Percentiles rank a stretch among this genome's conserved stretches.
Evolutionary conservation across 2,888 invertebrate species (phyloP).

Genomic region (Heteromyza rotundicornis): DNA sequence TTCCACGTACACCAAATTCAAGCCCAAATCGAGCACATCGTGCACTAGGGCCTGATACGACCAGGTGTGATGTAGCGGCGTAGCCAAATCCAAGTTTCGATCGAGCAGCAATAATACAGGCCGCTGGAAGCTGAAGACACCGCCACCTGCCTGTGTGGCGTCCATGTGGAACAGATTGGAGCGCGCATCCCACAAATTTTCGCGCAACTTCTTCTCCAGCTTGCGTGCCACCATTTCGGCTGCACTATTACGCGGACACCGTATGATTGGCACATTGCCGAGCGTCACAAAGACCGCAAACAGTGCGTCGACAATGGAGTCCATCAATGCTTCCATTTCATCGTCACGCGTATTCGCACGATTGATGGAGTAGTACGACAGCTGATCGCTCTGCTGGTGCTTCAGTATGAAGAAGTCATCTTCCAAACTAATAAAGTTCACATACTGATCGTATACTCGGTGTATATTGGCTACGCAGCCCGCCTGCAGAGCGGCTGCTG

Average conservation of each 20-base stretch:
- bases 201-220: slow-evolving; percentile 94
- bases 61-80: slow-evolving; percentile 99
- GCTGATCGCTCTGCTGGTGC: slow-evolving; percentile 87
- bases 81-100: slow-evolving; percentile 95
- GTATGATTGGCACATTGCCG: slow-evolving; percentile 71
- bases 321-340: slow-evolving; percentile 94
- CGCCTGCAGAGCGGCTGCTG: slow-evolving; percentile 87
- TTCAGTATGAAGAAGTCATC: slow-evolving; percentile 95
- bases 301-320: slow-evolving; percentile 92
- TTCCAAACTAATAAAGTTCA: slow-evolving; percentile 97
- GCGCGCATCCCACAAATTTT: slow-evolving; percentile 94
- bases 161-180: slow-evolving; percentile 94
- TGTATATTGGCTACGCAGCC: slow-evolving; percentile 91
- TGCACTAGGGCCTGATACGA: slow-evolving; percentile 98
- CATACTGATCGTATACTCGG: slow-evolving; percentile 97
- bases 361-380: slow-evolving; percentile 96
- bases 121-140: slow-evolving; percentile 85
- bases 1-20: slow-evolving; percentile 80
- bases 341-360: slow-evolving; percentile 91
- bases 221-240: slow-evolving; percentile 98
- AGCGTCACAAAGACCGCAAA: slow-evolving; percentile 98
- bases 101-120: slow-evolving; percentile 92
- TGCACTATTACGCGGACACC: slow-evolving; percentile 89
- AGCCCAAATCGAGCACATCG: slow-evolving; percentile 89
- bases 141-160: slow-evolving; percentile 73